Evolutionary conservation across 2,113 vertebrate genomes (phyloP).

Genomic region (Noctilio leporinus): DNA sequence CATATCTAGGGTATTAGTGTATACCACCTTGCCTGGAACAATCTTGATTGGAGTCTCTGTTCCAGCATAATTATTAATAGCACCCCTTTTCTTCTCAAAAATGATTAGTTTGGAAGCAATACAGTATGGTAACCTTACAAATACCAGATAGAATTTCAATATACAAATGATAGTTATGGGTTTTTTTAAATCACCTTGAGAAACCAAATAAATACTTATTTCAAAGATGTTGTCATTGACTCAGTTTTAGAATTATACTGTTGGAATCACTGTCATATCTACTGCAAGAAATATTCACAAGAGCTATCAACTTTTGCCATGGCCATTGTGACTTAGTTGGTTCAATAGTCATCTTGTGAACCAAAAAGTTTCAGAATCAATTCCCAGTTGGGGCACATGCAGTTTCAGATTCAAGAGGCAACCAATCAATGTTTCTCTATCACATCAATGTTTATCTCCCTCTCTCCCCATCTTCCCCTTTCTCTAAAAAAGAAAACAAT

Average conservation of each 20-base stretch:
- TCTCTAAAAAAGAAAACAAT: too few species aligned
- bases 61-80: constrained; percentile 23
- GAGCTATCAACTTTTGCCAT: background rate
- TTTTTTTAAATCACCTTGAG: background rate
- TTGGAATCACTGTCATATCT: background rate
- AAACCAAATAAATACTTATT: constrained; percentile 16
- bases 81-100: background rate
- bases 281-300: background rate
- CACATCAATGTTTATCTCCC: too few species aligned
- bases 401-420: too few species aligned
- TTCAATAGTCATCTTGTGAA: too few species aligned
- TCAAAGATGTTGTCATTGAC: background rate
- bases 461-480: too few species aligned
- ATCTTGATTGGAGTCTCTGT: background rate
- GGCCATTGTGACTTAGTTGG: too few species aligned
- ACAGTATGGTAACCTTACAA: background rate
- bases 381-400: too few species aligned
- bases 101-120: background rate
- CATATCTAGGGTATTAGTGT: background rate
- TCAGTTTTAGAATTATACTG: background rate
- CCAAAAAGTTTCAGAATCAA: too few species aligned
- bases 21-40: background rate
- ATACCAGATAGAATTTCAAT: background rate
- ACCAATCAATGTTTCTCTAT: too few species aligned
- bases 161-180: background rate